A percentile compares a stretch with the other conserved stretches of the same genome.
Evolutionary conservation across 1,140 invertebrate genomes (phyloP).

Genomic region (Pogonomyrmex californicus): DNA sequence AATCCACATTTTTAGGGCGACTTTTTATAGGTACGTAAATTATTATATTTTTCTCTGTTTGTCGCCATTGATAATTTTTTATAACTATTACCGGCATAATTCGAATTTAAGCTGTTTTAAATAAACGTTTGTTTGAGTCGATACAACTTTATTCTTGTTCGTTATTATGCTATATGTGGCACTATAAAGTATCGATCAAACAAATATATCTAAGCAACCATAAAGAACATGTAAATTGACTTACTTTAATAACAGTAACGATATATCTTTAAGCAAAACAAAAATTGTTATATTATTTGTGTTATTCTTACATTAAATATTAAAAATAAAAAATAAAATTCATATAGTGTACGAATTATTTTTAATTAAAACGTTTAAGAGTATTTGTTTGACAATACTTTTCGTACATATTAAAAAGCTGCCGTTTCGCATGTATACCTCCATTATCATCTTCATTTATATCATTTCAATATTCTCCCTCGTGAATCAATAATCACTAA

Average conservation of each 20-base stretch:
- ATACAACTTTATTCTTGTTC: slow-evolving; percentile 2
- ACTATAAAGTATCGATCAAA: slow-evolving; percentile 75
- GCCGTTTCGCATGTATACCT: slow-evolving; percentile 67
- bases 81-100: slow-evolving; percentile 90
- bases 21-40: slow-evolving; percentile 88
- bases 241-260: slow-evolving; percentile 14
- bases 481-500: slow-evolving; percentile 72
- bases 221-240: slow-evolving; percentile 5
- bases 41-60: slow-evolving; percentile 87
- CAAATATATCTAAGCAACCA: slow-evolving; percentile 43
- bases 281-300: slow-evolving; percentile 30
- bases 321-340: slow-evolving; percentile 52
- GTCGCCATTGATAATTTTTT: slow-evolving; percentile 91
- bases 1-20: slow-evolving; percentile 88
- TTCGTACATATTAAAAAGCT: slow-evolving; percentile 82
- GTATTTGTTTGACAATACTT: slow-evolving; percentile 84
- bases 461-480: slow-evolving; percentile 2
- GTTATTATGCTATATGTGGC: background rate
- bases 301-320: slow-evolving; percentile 40
- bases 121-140: background rate
- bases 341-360: slow-evolving; percentile 80
- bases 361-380: slow-evolving; percentile 84
- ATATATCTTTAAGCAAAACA: slow-evolving; percentile 23
- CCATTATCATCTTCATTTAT: slow-evolving; percentile 40
- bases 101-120: background rate